phyloP scores from a whole-genome alignment of 2,888 invertebrate species.

The Agrypnus murinus region DNA sequence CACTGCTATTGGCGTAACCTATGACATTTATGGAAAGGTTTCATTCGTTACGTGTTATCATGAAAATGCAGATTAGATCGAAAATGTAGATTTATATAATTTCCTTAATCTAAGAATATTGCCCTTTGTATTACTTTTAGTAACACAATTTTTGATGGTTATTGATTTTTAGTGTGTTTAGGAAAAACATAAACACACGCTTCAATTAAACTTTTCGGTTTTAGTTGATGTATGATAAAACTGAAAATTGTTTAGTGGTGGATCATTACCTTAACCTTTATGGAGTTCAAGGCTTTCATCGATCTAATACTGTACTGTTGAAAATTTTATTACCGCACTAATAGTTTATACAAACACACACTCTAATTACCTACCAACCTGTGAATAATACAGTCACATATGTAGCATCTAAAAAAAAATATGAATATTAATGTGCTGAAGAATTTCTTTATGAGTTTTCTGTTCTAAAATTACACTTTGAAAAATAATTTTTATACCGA shows the following conservation, averaged over 20 bases:
- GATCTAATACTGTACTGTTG: slow-evolving; percentile 9
- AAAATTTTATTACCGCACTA: slow-evolving; percentile 7
- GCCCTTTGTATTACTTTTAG: too few species aligned
- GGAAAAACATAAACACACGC: background rate
- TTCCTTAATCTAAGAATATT: too few species aligned
- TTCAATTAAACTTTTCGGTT: background rate
- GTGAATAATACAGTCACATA: slow-evolving; percentile 7
- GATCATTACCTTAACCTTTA: slow-evolving; percentile 27
- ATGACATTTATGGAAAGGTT: background rate
- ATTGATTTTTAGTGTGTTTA: background rate
- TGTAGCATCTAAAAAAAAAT: too few species aligned
- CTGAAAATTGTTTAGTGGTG: slow-evolving; percentile 12
- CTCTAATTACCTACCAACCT: slow-evolving; percentile 17
- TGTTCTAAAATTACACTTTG: too few species aligned
- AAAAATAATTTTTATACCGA: too few species aligned
- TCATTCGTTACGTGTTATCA: slow-evolving; percentile 2
- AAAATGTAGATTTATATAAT: background rate
- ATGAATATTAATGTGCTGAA: too few species aligned
- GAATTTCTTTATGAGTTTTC: too few species aligned
- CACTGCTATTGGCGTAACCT: background rate
- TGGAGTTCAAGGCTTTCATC: slow-evolving; percentile 23
- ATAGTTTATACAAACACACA: slow-evolving; percentile 14
- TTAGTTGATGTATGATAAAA: slow-evolving; percentile 9
- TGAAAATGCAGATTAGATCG: slow-evolving; percentile 25
- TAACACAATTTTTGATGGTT: background rate